These are phyloP conservation scores for Neogale vison DNA, from an alignment of 2,113 vertebrate species.

Conservation along the genomic window DNA sequence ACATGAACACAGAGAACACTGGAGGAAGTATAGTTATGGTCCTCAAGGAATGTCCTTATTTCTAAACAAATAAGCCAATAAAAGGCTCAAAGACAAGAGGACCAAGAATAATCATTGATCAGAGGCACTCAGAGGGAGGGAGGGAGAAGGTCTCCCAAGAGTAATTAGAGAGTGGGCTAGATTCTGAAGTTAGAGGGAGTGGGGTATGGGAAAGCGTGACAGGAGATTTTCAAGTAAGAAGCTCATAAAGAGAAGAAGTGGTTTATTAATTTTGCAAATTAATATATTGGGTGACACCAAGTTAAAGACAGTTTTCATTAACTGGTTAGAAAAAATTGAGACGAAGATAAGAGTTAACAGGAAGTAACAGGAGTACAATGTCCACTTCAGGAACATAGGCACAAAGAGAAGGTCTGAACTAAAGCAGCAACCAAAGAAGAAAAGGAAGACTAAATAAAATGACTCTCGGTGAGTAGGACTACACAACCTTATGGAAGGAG, in stretches of 20 bases:
- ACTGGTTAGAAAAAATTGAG: not conserved
- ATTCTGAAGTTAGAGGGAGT: not conserved
- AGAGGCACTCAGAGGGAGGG: not conserved
- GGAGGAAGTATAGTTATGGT: not conserved
- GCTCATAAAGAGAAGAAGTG: not conserved
- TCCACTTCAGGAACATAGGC: not conserved
- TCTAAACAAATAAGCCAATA: not conserved
- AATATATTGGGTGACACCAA: not conserved
- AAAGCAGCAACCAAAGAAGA: not conserved
- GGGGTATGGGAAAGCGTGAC: not conserved
- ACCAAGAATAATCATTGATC: constrained; percentile 3
- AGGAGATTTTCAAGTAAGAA: not conserved
- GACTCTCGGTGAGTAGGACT: not conserved
- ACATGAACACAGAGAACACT: not conserved
- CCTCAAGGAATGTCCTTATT: not conserved
- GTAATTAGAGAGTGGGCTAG: not conserved
- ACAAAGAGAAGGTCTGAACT: not conserved
- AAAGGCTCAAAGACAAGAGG: not conserved
- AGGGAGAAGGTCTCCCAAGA: not conserved
- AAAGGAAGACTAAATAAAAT: not conserved
- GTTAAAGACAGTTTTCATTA: constrained; percentile 16
- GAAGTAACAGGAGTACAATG: constrained; percentile 26
- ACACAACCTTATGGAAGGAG: not conserved
- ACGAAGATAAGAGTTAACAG: not conserved
- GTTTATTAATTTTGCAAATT: not conserved